Conservation (phyloP, 2,797 vertebrate species). For the Morelia viridis region DNA sequence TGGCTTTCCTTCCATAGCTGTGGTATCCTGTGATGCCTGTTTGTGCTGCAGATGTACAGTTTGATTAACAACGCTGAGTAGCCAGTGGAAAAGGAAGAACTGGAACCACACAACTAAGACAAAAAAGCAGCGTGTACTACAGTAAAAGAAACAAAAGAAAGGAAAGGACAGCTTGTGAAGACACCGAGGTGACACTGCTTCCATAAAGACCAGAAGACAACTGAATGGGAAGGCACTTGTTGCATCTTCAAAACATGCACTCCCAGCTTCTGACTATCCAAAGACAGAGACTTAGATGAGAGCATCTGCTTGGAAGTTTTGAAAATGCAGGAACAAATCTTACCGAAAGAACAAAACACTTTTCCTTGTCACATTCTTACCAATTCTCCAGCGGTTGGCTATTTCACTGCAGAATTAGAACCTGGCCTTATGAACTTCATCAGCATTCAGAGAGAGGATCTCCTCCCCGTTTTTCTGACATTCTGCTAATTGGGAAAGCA, state of each 20-base stretch:
- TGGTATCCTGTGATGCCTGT: not conserved
- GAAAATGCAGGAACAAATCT: not conserved
- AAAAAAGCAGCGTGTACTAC: not conserved
- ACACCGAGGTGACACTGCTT: not conserved
- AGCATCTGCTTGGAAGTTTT: not conserved
- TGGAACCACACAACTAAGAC: not conserved
- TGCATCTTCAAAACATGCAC: too few relatives aligned
- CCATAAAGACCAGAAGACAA: not conserved
- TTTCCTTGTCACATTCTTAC: too few relatives aligned
- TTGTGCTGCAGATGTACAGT: not conserved
- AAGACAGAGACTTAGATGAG: not conserved
- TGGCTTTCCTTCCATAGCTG: too few relatives aligned
- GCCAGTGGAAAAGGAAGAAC: not conserved
- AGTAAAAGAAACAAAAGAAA: not conserved
- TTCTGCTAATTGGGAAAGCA: accelerated
- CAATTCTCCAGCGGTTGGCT: not conserved
- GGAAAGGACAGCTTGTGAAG: not conserved
- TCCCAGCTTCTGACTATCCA: not conserved
- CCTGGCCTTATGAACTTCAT: not conserved
- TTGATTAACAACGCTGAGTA: not conserved
- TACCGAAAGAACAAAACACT: not conserved
- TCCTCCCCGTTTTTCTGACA: not conserved
- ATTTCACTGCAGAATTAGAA: not conserved
- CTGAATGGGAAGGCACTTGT: not conserved
- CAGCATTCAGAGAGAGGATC: not conserved